Conservation (phyloP, 92 coral and sea anemone species). For the Palythoa heliodiscus region DNA sequence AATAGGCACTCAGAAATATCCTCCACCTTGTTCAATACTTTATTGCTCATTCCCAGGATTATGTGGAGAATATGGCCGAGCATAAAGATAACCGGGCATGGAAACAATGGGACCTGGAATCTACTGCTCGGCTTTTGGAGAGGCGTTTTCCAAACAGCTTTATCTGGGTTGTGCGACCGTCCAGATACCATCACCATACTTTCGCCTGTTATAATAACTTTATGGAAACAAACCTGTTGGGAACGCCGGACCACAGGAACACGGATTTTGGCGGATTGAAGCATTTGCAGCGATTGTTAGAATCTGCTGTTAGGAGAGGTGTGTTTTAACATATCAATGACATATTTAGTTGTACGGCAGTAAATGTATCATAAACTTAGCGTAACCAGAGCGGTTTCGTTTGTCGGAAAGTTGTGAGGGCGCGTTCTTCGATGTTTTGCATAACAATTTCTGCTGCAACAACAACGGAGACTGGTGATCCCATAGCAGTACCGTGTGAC, state of each 20-base stretch:
- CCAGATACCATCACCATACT: slow-evolving; percentile 77
- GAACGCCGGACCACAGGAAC: slow-evolving; percentile 93
- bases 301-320: slow-evolving; percentile 79
- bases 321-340: not conserved
- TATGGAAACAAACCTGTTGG: slow-evolving; percentile 81
- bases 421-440: no score
- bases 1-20: not conserved
- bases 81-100: slow-evolving; percentile 81
- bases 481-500: no score
- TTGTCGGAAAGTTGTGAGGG: no score
- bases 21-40: not conserved
- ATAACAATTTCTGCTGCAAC: no score
- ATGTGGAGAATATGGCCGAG: slow-evolving; percentile 84
- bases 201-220: slow-evolving; percentile 93
- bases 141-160: slow-evolving; percentile 90
- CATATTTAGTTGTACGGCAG: no score
- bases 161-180: slow-evolving; percentile 93
- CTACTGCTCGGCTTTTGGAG: slow-evolving; percentile 82
- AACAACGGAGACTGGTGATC: no score
- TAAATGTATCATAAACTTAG: no score
- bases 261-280: slow-evolving; percentile 75
- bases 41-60: slow-evolving; percentile 62
- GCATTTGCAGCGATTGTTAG: slow-evolving; percentile 72
- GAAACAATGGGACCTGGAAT: slow-evolving; percentile 93
- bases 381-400: no score